Conservation (phyloP, 2,888 invertebrate genomes). For the Fragum whitleyi region DNA sequence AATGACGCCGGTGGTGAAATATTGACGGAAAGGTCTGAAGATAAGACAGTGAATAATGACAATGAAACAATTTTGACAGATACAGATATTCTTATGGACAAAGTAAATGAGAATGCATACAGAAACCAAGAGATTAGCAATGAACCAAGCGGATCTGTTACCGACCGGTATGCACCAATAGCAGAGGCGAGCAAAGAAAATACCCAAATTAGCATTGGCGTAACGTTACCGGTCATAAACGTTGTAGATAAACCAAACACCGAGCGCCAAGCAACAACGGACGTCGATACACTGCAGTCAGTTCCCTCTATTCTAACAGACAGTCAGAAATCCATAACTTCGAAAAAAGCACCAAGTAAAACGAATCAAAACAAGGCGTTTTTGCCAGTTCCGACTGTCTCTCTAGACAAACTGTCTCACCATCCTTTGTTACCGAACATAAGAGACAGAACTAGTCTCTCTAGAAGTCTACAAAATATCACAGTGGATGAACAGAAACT, state of each 20-base stretch:
- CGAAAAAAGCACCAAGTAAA: not conserved
- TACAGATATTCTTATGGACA: constrained; percentile 31
- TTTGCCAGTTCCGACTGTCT: constrained; percentile 45
- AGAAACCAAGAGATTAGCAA: not conserved
- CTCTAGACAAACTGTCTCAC: constrained; percentile 40
- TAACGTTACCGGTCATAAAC: not conserved
- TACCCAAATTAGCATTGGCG: not conserved
- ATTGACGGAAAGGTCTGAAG: not conserved
- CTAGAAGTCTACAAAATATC: constrained; percentile 45
- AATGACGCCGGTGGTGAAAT: not conserved
- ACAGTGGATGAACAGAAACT: constrained; percentile 7
- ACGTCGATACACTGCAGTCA: not conserved
- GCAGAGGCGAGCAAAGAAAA: constrained; percentile 9
- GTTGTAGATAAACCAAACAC: not conserved
- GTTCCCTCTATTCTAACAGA: constrained; percentile 14
- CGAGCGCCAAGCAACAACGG: not conserved
- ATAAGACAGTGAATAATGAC: not conserved
- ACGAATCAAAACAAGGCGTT: constrained; percentile 25
- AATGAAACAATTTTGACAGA: constrained; percentile 20
- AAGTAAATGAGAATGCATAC: constrained; percentile 21
- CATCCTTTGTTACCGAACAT: constrained; percentile 27
- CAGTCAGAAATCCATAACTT: constrained; percentile 3
- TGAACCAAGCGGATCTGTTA: constrained; percentile 10
- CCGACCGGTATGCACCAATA: constrained; percentile 15
- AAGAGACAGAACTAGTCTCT: constrained; percentile 53